A percentile compares a stretch with the other conserved stretches of the same genome.
Conservation (phyloP, 2,888 invertebrate species). For the Latrodectus hesperus region DNA sequence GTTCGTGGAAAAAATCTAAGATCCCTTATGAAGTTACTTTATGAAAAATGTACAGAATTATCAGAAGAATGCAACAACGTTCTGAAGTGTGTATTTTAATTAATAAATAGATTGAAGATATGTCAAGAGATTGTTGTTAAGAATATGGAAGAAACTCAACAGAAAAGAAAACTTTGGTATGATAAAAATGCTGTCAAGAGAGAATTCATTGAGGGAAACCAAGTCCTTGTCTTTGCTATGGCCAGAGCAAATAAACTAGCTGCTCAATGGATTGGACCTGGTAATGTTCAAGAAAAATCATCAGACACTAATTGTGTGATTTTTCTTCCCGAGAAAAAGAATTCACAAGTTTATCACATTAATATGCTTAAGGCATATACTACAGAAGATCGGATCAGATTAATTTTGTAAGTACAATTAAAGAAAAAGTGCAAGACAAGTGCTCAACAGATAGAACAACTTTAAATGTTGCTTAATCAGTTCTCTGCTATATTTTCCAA, state of each 20-base stretch:
- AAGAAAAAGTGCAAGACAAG: neutral
- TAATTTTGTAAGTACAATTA: no score
- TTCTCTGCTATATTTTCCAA: constrained; percentile 14
- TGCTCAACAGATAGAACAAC: neutral
- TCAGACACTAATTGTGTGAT: constrained; percentile 25
- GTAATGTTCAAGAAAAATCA: neutral
- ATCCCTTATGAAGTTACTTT: constrained; percentile 17
- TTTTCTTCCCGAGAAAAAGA: neutral
- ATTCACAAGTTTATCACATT: constrained; percentile 17
- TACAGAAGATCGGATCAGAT: neutral
- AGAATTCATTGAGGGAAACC: constrained; percentile 15
- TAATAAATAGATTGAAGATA: constrained; percentile 30
- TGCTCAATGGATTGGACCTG: constrained; percentile 3
- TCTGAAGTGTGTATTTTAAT: constrained; percentile 12
- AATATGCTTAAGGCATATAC: constrained; percentile 28
- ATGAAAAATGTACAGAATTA: constrained; percentile 4
- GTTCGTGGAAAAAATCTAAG: constrained; percentile 31
- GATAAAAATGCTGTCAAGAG: constrained; percentile 26
- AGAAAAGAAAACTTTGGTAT: constrained; percentile 16
- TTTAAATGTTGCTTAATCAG: neutral
- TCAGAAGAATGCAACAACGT: neutral
- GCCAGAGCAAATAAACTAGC: constrained; percentile 4
- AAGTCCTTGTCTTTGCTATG: constrained; percentile 9
- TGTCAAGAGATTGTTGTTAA: constrained; percentile 13
- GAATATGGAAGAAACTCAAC: neutral